phyloP scores from a whole-genome alignment of 2,888 invertebrate genomes.

The Melitaea athalia region DNA sequence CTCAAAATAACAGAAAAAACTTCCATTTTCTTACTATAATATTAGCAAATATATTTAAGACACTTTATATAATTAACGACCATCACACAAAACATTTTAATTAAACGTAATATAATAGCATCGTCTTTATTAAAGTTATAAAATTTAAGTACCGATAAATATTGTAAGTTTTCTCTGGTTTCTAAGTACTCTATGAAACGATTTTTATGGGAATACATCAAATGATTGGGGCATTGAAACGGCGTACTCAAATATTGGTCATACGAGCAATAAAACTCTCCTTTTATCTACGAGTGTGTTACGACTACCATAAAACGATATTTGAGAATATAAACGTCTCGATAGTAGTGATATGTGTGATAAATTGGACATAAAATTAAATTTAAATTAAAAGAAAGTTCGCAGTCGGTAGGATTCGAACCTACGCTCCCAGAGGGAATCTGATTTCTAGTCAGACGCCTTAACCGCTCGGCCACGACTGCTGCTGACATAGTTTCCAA shows the following conservation, averaged over 20 bases:
- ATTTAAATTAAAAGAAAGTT: conserved; percentile 10
- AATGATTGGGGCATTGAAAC: conserved; percentile 33
- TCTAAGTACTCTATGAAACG: conserved; percentile 26
- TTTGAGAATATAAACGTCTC: conserved; percentile 27
- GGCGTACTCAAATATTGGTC: conserved; percentile 30
- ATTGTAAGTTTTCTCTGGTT: not conserved
- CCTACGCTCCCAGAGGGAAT: conserved; percentile 95
- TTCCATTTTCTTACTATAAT: no score
- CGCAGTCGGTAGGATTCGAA: conserved; percentile 95
- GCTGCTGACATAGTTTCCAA: conserved; percentile 55
- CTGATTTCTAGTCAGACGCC: conserved; percentile 95
- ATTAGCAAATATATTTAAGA: not conserved
- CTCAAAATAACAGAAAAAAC: no score
- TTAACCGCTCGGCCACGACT: conserved; percentile 94
- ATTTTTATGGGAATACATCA: conserved; percentile 34
- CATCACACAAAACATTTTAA: not conserved
- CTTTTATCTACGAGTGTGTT: conserved; percentile 33
- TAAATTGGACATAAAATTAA: conserved; percentile 12
- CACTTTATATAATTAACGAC: not conserved
- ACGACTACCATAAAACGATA: conserved; percentile 33
- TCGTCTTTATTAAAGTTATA: not conserved
- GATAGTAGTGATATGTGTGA: conserved; percentile 26
- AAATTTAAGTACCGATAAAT: conserved; percentile 8
- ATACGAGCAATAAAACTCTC: conserved; percentile 31
- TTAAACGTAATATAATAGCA: not conserved